Evolutionary conservation across 2,113 vertebrate genomes (phyloP).

Genomic region (Neodontobutis hainanensis): DNA sequence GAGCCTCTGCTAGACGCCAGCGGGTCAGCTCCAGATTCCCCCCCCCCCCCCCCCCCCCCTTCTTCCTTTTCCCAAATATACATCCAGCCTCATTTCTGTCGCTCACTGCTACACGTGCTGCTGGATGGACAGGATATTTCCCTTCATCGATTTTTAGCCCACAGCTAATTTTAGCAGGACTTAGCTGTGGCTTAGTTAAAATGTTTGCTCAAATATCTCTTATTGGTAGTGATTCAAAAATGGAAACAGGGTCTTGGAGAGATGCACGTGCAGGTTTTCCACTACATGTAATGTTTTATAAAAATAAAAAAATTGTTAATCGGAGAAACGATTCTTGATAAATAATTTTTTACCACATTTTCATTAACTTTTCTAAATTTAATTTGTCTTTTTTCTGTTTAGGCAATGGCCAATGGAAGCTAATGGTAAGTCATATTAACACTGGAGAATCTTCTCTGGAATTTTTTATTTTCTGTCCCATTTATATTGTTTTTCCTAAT

Average conservation of each 20-base stretch:
- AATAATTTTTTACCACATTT: no score
- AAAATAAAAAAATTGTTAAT: no score
- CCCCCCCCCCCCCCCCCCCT: background rate
- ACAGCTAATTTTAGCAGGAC: conserved; percentile 63
- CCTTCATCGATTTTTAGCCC: conserved; percentile 48
- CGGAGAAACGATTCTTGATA: no score
- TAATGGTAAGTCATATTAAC: conserved; percentile 59
- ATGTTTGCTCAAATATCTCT: conserved; percentile 36
- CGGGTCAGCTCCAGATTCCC: conserved; percentile 47
- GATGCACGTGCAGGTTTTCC: conserved; percentile 46
- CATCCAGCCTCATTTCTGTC: conserved; percentile 6
- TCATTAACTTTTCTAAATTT: background rate
- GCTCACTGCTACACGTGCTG: conserved; percentile 44
- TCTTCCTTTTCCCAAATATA: conserved; percentile 3
- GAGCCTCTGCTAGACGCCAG: conserved; percentile 6
- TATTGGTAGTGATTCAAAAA: conserved; percentile 30
- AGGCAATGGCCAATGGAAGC: conserved; percentile 49
- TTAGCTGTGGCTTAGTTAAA: conserved; percentile 43
- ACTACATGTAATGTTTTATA: no score
- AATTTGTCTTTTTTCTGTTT: conserved; percentile 25
- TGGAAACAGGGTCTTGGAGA: conserved; percentile 17
- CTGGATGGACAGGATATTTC: conserved; percentile 29
- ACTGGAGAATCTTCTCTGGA: background rate
- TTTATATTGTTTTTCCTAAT: conserved; percentile 12
- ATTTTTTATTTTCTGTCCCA: background rate